phyloP scores from a whole-genome alignment of 2,797 vertebrate species.

The Erpetoichthys calabaricus region DNA sequence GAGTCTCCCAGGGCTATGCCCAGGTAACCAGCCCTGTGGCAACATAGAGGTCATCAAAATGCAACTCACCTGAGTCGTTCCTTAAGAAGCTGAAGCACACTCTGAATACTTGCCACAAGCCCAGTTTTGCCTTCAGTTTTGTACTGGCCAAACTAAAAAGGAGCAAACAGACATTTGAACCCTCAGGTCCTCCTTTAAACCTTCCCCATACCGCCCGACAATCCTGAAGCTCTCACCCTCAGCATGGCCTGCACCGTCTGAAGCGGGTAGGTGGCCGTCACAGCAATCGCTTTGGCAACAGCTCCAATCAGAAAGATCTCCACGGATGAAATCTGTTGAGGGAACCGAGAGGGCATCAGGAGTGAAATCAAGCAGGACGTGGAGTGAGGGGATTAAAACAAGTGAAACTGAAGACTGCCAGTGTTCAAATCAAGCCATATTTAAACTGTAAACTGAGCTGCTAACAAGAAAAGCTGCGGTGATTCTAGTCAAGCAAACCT shows the following conservation, averaged over 20 bases:
- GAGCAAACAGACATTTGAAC: constrained; percentile 1
- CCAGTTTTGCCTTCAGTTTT: constrained; percentile 43
- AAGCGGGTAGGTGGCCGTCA: constrained; percentile 58
- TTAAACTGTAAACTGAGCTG: background rate
- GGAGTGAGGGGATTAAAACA: too few species aligned
- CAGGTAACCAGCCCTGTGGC: too few species aligned
- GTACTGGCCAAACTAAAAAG: constrained; percentile 54
- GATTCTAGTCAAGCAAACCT: too few species aligned
- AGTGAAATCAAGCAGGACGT: too few species aligned
- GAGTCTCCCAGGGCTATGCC: background rate
- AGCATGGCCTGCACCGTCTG: constrained; percentile 62
- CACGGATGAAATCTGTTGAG: constrained; percentile 47
- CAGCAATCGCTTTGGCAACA: constrained; percentile 57
- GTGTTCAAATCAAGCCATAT: background rate
- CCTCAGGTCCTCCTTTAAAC: too few species aligned
- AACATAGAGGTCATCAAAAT: too few species aligned
- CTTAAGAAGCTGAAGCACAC: constrained; percentile 41
- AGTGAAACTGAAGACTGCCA: too few species aligned
- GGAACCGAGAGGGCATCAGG: constrained; percentile 2
- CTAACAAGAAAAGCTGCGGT: too few species aligned
- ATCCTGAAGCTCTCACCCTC: constrained; percentile 36
- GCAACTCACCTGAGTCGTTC: constrained; percentile 58
- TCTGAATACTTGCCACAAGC: constrained; percentile 40
- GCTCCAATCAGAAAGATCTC: constrained; percentile 64
- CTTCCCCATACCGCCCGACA: too few species aligned